A percentile compares a stretch with the other conserved stretches of the same genome.
phyloP scores from a whole-genome alignment of 2,113 vertebrate species.

The Aphelocoma coerulescens region DNA sequence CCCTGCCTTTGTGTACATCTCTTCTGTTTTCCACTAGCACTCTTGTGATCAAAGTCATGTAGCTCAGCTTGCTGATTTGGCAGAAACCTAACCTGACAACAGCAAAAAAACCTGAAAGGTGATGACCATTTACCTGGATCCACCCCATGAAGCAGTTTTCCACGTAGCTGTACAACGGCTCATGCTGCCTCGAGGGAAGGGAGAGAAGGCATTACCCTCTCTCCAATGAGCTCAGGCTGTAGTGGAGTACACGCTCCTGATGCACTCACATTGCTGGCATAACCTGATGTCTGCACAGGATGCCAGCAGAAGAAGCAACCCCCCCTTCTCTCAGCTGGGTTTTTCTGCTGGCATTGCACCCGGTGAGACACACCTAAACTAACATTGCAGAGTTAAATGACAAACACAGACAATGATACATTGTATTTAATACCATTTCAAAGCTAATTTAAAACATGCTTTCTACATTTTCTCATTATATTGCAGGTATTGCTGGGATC shows the following conservation, averaged over 20 bases:
- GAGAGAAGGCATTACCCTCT: accelerated
- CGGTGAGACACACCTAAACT: accelerated
- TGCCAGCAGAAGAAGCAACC: not conserved
- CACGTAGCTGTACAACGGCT: accelerated
- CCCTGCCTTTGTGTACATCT: not conserved
- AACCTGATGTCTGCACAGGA: not conserved
- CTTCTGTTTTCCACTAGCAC: not conserved
- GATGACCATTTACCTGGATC: not conserved
- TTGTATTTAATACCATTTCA: not conserved
- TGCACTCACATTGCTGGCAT: too few relatives aligned
- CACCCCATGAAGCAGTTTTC: not conserved
- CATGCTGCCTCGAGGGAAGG: accelerated
- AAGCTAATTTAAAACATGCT: not conserved
- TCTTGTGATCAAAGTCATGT: accelerated
- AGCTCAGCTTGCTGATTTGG: not conserved
- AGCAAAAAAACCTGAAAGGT: not conserved
- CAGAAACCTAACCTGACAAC: not conserved
- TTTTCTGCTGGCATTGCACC: not conserved
- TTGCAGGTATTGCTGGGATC: not conserved
- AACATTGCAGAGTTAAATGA: not conserved
- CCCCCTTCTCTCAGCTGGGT: not conserved
- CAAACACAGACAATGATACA: not conserved
- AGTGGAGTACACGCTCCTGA: accelerated
- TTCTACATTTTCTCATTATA: not conserved
- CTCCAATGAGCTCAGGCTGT: not conserved